phyloP scores from a whole-genome alignment of 2,888 invertebrate species.

The Carcina quercana region DNA sequence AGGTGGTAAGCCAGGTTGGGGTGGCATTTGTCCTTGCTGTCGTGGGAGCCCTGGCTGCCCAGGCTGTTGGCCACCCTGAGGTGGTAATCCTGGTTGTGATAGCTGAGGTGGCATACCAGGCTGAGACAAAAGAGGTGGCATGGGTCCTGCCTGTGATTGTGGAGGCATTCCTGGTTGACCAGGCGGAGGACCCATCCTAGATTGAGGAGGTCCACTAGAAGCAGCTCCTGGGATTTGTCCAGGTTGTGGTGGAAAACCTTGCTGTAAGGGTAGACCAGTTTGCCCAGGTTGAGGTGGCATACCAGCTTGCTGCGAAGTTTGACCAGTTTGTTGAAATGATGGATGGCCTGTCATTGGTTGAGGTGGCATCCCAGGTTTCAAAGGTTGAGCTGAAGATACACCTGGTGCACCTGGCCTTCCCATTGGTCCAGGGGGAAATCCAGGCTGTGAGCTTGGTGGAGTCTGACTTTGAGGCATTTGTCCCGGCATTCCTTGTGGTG shows the following conservation, averaged over 20 bases:
- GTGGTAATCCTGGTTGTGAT: conserved; percentile 22
- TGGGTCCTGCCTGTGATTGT: conserved; percentile 18
- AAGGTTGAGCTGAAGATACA: not conserved
- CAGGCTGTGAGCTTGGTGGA: conserved; percentile 32
- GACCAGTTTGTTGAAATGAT: conserved; percentile 7
- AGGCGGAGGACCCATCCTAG: no score
- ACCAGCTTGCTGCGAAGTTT: no score
- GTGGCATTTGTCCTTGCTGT: conserved; percentile 9
- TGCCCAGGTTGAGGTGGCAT: no score
- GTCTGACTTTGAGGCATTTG: conserved; percentile 16
- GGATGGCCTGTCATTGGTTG: conserved; percentile 1
- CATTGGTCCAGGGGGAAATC: conserved; percentile 20
- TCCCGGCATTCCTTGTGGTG: conserved; percentile 16
- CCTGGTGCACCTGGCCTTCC: conserved; percentile 22
- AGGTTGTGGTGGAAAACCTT: conserved; percentile 8
- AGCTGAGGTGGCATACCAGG: conserved; percentile 20
- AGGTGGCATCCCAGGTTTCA: conserved; percentile 11
- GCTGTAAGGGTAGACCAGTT: not conserved
- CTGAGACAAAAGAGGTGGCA: conserved; percentile 12
- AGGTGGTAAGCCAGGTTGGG: conserved; percentile 19
- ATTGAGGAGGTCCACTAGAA: no score
- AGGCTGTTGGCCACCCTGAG: conserved; percentile 14
- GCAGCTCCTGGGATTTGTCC: no score
- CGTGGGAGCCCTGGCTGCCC: conserved; percentile 14
- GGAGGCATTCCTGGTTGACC: conserved; percentile 8